phyloP scores from a whole-genome alignment of 2,797 vertebrate species.

The Lithobates sylvaticus region DNA sequence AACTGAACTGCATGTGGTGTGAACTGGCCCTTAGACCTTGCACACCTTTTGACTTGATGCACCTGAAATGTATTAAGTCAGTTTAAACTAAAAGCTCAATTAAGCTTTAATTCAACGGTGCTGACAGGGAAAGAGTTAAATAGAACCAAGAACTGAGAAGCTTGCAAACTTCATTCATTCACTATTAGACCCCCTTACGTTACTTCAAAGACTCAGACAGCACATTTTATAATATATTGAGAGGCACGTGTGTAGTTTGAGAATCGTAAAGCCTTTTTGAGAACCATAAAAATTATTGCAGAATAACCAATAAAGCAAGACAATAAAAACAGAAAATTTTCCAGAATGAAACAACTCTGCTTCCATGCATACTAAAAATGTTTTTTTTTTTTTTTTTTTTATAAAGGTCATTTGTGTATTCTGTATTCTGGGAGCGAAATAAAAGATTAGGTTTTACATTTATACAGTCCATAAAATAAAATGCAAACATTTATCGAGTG shows the following conservation, averaged over 20 bases:
- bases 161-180: neutral
- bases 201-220: too few relatives aligned
- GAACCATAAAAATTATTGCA: neutral
- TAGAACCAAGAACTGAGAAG: neutral
- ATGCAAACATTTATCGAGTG: conserved; percentile 39
- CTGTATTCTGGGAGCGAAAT: conserved; percentile 20
- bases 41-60: too few relatives aligned
- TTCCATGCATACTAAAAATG: neutral
- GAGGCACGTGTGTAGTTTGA: neutral
- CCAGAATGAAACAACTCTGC: neutral
- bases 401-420: conserved; percentile 26
- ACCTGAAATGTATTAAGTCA: too few relatives aligned
- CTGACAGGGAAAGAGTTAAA: neutral
- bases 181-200: neutral
- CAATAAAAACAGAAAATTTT: conserved; percentile 28
- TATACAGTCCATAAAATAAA: conserved; percentile 23
- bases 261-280: conserved; percentile 5
- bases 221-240: neutral
- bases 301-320: conserved; percentile 10
- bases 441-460: conserved; percentile 33
- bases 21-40: too few relatives aligned
- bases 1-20: too few relatives aligned
- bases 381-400: too few relatives aligned
- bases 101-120: neutral
- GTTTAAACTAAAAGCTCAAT: too few relatives aligned